A percentile compares a stretch with the other conserved stretches of the same genome.
Conservation (phyloP, 2,888 invertebrate species). For the Cacoxenus indagator region DNA sequence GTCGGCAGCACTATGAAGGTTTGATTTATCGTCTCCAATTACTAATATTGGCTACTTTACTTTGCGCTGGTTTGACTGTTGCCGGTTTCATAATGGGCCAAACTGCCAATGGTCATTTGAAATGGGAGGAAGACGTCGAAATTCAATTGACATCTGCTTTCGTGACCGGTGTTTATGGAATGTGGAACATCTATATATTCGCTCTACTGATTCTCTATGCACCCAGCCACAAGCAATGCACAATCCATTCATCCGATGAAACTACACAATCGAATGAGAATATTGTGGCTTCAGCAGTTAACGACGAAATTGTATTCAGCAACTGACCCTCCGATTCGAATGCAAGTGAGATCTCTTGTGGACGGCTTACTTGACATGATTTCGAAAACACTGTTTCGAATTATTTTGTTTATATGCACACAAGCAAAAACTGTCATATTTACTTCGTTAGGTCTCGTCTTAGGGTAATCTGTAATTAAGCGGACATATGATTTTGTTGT, state of each 20-base stretch:
- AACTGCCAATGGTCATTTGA: conserved; percentile 93
- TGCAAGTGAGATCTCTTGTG: conserved; percentile 83
- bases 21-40: conserved; percentile 98
- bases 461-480: background rate
- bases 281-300: conserved; percentile 80
- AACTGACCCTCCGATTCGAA: conserved; percentile 83
- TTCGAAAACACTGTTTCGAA: background rate
- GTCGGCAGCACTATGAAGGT: conserved; percentile 92
- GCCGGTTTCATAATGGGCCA: conserved; percentile 96
- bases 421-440: background rate
- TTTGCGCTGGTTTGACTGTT: conserved; percentile 95
- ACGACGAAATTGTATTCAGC: conserved; percentile 92
- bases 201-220: conserved; percentile 95
- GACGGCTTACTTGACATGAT: background rate
- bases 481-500: conserved; percentile 2
- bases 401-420: background rate
- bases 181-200: conserved; percentile 99
- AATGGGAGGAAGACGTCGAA: conserved; percentile 90
- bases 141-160: conserved; percentile 97
- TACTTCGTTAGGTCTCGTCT: background rate
- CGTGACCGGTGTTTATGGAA: conserved; percentile 97
- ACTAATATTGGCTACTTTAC: conserved; percentile 92
- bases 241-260: conserved; percentile 74
- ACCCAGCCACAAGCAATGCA: conserved; percentile 95
- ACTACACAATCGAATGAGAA: conserved; percentile 72